These are phyloP conservation scores for Sternotherus odoratus DNA, from an alignment of 2,797 vertebrate species.

Conservation along the genomic window DNA sequence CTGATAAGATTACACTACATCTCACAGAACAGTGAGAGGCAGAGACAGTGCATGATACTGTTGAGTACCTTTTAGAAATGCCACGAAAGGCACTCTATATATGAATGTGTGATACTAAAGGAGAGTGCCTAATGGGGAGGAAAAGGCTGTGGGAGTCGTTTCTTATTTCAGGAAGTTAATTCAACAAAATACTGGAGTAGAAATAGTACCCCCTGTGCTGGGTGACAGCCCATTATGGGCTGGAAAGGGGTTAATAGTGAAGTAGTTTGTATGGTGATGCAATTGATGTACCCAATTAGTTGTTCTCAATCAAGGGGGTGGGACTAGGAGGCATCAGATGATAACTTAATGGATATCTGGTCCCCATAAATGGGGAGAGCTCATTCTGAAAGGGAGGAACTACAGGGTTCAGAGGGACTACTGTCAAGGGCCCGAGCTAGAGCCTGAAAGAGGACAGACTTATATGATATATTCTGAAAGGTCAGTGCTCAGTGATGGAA, in stretches of 20 bases:
- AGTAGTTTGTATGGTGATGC: neutral
- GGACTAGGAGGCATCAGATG: neutral
- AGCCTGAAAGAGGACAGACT: neutral
- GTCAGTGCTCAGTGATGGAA: no score
- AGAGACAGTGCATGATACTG: neutral
- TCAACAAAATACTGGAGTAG: neutral
- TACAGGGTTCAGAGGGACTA: neutral
- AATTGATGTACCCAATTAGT: neutral
- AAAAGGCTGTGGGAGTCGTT: neutral
- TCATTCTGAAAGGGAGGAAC: neutral
- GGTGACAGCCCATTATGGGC: neutral
- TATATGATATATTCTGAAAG: neutral
- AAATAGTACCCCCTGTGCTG: neutral
- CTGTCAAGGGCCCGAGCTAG: neutral
- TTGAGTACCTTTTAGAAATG: constrained; percentile 15
- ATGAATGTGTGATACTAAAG: neutral
- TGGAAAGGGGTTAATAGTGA: neutral
- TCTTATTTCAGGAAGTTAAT: neutral
- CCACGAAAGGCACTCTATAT: constrained; percentile 16
- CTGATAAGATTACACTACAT: constrained; percentile 1
- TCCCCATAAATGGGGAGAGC: neutral
- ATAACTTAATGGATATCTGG: neutral
- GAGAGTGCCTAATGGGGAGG: neutral
- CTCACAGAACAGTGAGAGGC: neutral
- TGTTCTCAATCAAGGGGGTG: neutral